Conservation (phyloP, 2,888 invertebrate species). For the Podotricha telesiphe region DNA sequence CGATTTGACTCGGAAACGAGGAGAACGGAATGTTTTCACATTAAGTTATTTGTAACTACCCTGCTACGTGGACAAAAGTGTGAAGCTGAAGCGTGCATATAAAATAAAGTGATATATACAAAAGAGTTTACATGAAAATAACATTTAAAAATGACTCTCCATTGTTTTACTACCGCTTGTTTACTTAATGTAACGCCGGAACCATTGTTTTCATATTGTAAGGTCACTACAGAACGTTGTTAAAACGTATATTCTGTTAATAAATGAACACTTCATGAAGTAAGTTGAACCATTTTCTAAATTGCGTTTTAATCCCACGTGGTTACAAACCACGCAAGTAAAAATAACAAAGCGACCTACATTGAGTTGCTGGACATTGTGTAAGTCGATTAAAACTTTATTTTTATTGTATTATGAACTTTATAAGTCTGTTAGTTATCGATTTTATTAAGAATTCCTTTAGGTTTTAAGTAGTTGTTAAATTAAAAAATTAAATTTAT, state of each 20-base stretch:
- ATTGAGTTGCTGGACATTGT: constrained; percentile 11
- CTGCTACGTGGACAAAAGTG: too few species aligned
- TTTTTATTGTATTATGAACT: constrained; percentile 20
- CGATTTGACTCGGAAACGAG: too few species aligned
- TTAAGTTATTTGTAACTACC: too few species aligned
- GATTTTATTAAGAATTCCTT: too few species aligned
- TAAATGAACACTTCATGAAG: constrained; percentile 26
- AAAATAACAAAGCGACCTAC: constrained; percentile 31
- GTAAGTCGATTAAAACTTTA: constrained; percentile 20
- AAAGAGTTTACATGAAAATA: background rate
- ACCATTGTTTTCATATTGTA: constrained; percentile 7
- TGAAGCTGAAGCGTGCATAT: background rate
- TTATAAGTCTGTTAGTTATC: background rate
- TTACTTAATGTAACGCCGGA: background rate
- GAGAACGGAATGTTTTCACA: too few species aligned
- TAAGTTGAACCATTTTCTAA: constrained; percentile 29
- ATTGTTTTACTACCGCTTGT: background rate
- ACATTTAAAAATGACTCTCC: background rate
- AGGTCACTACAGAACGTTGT: constrained; percentile 1
- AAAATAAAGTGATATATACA: background rate
- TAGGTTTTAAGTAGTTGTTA: too few species aligned
- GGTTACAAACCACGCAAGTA: constrained; percentile 34
- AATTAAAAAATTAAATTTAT: too few species aligned
- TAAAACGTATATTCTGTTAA: constrained; percentile 19
- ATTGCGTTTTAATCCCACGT: constrained; percentile 32